Evolutionary conservation across 1,140 invertebrate genomes (phyloP).

Genomic region (Mamestra configurata): DNA sequence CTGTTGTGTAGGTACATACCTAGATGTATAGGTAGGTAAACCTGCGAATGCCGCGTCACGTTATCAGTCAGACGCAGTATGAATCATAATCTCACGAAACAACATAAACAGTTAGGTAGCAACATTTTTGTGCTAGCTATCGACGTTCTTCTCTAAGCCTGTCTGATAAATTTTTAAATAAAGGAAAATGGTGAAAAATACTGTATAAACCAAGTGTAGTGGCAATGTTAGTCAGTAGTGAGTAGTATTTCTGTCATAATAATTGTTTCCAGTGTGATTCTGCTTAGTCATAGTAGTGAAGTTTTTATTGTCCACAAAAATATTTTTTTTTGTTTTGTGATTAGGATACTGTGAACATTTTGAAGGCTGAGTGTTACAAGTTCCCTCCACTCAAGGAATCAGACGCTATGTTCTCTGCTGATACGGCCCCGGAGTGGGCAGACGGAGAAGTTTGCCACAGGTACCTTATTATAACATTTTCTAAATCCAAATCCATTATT

Average conservation of each 20-base stretch:
- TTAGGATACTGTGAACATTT: slow-evolving; percentile 96
- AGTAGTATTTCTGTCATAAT: not conserved
- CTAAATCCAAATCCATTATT: not conserved
- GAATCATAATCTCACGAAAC: slow-evolving; percentile 56
- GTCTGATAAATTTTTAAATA: not conserved
- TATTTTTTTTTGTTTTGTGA: slow-evolving; percentile 67
- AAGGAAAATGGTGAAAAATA: slow-evolving; percentile 21
- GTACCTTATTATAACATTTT: slow-evolving; percentile 56
- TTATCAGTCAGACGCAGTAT: slow-evolving; percentile 60
- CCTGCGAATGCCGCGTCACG: slow-evolving; percentile 47
- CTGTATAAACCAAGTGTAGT: not conserved
- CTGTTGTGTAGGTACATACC: not conserved
- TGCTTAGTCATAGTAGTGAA: slow-evolving; percentile 32
- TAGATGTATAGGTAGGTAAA: slow-evolving; percentile 15
- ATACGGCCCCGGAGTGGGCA: slow-evolving; percentile 98
- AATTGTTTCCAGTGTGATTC: not conserved
- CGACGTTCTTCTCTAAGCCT: not conserved
- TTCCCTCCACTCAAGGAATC: slow-evolving; percentile 98
- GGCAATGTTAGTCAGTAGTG: not conserved
- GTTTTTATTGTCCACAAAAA: not conserved
- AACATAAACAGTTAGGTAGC: slow-evolving; percentile 49
- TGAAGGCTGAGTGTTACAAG: slow-evolving; percentile 97
- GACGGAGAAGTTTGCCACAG: slow-evolving; percentile 97
- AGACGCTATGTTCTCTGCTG: slow-evolving; percentile 99
- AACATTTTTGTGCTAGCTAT: slow-evolving; percentile 36